These are phyloP conservation scores for Belgica antarctica DNA, from an alignment of 2,888 invertebrate species.

Conservation along the genomic window DNA sequence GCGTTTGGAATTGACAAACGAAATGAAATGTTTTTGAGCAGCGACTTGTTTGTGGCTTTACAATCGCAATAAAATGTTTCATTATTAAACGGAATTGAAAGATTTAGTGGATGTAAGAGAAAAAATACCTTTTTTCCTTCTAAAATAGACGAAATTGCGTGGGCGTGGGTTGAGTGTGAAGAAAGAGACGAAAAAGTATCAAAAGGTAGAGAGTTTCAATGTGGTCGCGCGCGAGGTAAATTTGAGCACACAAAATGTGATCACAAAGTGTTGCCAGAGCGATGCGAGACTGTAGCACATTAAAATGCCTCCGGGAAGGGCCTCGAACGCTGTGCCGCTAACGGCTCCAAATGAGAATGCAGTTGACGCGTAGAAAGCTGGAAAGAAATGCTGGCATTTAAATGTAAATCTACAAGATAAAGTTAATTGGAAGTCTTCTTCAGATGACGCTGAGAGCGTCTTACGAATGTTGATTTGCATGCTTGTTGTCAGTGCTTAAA, in stretches of 20 bases:
- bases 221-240: neutral
- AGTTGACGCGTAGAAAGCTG: neutral
- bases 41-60: conserved; percentile 18
- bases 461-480: no score
- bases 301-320: no score
- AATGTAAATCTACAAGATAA: neutral
- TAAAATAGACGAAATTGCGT: neutral
- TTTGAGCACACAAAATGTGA: neutral
- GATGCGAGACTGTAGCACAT: no score
- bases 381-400: conserved; percentile 2
- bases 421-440: conserved; percentile 2
- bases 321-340: neutral
- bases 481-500: no score
- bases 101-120: conserved; percentile 34
- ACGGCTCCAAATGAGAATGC: neutral
- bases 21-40: neutral
- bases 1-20: neutral
- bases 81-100: conserved; percentile 38
- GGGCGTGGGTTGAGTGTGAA: neutral
- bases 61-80: conserved; percentile 33
- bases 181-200: conserved; percentile 17
- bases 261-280: neutral
- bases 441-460: neutral
- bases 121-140: conserved; percentile 7
- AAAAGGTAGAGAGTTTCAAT: conserved; percentile 1